These are phyloP conservation scores for Tillus elongatus DNA, from an alignment of 2,888 invertebrate species.

Conservation along the genomic window DNA sequence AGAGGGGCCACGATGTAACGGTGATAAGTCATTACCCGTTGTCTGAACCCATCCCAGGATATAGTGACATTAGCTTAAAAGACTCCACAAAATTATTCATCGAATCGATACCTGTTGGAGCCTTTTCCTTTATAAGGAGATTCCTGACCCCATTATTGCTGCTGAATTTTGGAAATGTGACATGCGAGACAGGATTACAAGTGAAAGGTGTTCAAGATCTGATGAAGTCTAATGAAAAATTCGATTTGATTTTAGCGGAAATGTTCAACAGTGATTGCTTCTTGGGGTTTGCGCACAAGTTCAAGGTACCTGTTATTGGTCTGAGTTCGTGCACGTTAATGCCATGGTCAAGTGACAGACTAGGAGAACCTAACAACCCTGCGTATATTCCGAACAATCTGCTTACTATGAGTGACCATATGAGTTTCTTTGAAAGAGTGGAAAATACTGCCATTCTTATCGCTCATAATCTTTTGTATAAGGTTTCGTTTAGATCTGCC, in stretches of 20 bases:
- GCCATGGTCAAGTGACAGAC: slow-evolving; percentile 40
- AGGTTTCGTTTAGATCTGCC: slow-evolving; percentile 18
- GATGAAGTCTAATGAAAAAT: slow-evolving; percentile 42
- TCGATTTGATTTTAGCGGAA: slow-evolving; percentile 59
- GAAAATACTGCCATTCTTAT: slow-evolving; percentile 27
- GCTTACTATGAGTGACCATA: slow-evolving; percentile 28
- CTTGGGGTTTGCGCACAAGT: slow-evolving; percentile 52
- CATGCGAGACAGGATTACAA: slow-evolving; percentile 17
- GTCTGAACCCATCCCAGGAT: slow-evolving; percentile 44
- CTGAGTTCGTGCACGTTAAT: slow-evolving; percentile 44
- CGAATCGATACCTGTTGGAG: too few species aligned
- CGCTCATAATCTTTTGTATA: slow-evolving; percentile 22
- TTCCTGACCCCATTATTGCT: too few species aligned
- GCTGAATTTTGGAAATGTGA: too few species aligned
- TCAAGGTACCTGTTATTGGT: slow-evolving; percentile 51
- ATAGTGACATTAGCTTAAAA: slow-evolving; percentile 47
- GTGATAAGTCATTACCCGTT: slow-evolving; percentile 57
- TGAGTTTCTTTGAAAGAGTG: slow-evolving; percentile 30
- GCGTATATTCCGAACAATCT: slow-evolving; percentile 41
- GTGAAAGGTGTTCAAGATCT: slow-evolving; percentile 37
- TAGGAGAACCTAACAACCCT: slow-evolving; percentile 43
- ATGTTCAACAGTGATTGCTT: slow-evolving; percentile 63
- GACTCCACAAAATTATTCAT: too few species aligned
- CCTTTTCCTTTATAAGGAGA: too few species aligned
- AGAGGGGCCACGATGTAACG: slow-evolving; percentile 57